A percentile compares a stretch with the other conserved stretches of the same genome.
These are phyloP conservation scores for Gnatocerus cornutus DNA, from an alignment of 2,888 invertebrate genomes.

Conservation along the genomic window DNA sequence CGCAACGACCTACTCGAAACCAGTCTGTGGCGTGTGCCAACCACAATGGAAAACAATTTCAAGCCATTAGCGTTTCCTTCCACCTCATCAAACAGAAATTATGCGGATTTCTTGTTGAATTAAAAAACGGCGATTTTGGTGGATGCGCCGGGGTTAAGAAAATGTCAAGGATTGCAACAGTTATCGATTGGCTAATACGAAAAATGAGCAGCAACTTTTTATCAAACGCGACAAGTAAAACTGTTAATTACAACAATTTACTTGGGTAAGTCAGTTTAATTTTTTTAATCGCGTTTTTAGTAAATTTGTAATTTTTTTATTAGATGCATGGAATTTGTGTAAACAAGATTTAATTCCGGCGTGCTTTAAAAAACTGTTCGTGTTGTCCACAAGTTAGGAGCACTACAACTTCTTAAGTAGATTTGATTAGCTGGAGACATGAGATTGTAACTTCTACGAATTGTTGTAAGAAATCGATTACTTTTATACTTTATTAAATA, in stretches of 20 bases:
- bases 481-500: background rate
- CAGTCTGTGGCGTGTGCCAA: conserved; percentile 5
- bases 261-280: no score
- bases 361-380: background rate
- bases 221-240: no score
- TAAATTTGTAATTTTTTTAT: no score
- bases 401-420: background rate
- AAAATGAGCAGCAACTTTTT: no score
- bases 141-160: conserved; percentile 9
- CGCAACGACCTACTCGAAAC: background rate
- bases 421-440: conserved; percentile 1
- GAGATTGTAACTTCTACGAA: background rate
- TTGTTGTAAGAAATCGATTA: conserved; percentile 5
- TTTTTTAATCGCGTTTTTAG: no score
- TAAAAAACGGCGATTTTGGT: conserved; percentile 2
- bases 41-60: conserved; percentile 12
- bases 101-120: conserved; percentile 15
- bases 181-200: background rate
- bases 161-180: conserved; percentile 8
- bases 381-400: background rate
- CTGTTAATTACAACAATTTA: no score
- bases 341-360: no score
- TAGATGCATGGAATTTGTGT: no score
- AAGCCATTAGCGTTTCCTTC: conserved; percentile 14
- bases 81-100: conserved; percentile 23